Percentiles rank a stretch among this genome's conserved stretches.
Conservation (phyloP, 2,113 vertebrate species). For the Promerops cafer region DNA sequence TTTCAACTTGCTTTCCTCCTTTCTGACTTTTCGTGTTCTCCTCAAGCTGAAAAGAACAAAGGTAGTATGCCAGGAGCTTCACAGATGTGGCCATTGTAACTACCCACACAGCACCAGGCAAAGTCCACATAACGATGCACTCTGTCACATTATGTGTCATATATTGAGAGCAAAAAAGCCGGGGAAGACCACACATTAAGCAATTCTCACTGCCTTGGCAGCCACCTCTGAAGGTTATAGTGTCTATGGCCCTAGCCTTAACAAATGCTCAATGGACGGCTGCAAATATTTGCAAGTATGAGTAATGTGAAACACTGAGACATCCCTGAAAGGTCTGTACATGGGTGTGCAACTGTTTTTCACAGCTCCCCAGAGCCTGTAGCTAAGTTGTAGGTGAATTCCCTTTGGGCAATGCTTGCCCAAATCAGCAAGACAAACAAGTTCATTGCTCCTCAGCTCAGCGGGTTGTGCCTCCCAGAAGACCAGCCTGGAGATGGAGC, state of each 20-base stretch:
- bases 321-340: background rate
- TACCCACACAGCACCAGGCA: background rate
- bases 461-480: background rate
- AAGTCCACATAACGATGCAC: background rate
- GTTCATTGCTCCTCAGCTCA: background rate
- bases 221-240: background rate
- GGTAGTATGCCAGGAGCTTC: background rate
- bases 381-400: background rate
- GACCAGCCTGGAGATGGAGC: background rate
- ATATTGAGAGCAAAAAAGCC: background rate
- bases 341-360: background rate
- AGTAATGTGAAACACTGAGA: background rate
- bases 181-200: background rate
- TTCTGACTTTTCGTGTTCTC: background rate
- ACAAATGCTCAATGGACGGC: background rate
- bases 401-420: background rate
- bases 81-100: background rate
- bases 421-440: slow-evolving; percentile 15
- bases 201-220: background rate
- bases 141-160: background rate
- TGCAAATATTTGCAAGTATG: background rate
- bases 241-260: background rate
- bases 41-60: background rate
- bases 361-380: background rate
- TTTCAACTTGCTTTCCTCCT: background rate